Evolutionary conservation across 2,113 vertebrate genomes (phyloP), one percentile per base, ranked within the genome.

Genomic region (Pangasianodon hypophthalmus): DNA sequence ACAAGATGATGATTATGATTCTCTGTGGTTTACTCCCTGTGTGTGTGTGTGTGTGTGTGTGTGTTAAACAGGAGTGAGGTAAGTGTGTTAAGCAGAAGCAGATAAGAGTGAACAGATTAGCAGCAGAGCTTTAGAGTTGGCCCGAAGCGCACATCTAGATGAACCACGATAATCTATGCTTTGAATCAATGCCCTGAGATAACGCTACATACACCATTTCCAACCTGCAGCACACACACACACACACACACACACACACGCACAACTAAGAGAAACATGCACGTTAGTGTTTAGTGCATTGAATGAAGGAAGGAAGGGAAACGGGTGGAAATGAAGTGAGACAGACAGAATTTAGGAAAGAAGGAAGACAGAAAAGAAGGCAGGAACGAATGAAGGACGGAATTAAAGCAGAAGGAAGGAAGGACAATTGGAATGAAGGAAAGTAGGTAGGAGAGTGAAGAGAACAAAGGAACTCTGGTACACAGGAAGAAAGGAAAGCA

Each of bases 121-220:
- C 87, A 46, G 5, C 21, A 84, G 85, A 83, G 75, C 89, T 87
- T 90, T 50, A 62, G 85, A 60, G 46, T 50, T 90, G 89, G 89
- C 79, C 67, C 37, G 21, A n/a, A 87, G 86, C 21, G 44, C 84
- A 37, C 29, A 58, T 32, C 29, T 4, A 87, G 89, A 87, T 77
- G 64, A 84, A 87, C 64, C 44, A 11, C 2, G 54, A 56, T 90
- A 90, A 90, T 90, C 89, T 77, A 79, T 75, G 52, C 77, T 87
- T 50, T 58, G 79, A 87, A 87, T 90, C 85, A 52, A 71, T 85
- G 91, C 92, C 93, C 90, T 90, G 48, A 29, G 83, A 92, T 90
- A 82, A 82, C 92, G 91, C 92, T 91, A 87, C 90, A 67, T 48
- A 77, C 44, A 84, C 54, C 54, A 18, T 14, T 19, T 56, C 6